phyloP scores from a whole-genome alignment of 1,140 invertebrate species.

The Forficula auricularia region DNA sequence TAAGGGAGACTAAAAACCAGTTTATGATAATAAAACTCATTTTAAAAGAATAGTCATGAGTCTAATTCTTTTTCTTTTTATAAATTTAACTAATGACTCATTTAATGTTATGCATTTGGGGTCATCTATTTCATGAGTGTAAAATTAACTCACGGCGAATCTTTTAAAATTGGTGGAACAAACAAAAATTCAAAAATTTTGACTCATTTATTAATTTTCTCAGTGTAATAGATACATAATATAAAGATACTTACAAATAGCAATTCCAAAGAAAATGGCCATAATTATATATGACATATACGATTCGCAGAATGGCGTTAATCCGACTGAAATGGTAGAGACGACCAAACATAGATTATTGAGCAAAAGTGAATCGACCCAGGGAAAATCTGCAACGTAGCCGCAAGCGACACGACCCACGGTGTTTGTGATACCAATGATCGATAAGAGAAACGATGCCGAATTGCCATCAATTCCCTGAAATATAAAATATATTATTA shows the following conservation, averaged over 20 bases:
- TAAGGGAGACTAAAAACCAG: neutral
- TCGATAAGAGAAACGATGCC: constrained; percentile 38
- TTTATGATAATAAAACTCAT: neutral
- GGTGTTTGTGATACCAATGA: constrained; percentile 50
- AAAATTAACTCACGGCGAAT: too few relatives aligned
- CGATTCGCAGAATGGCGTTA: constrained; percentile 65
- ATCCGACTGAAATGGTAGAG: constrained; percentile 66
- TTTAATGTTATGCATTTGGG: too few relatives aligned
- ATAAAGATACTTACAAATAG: constrained; percentile 71
- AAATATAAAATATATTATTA: constrained; percentile 1
- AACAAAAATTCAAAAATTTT: constrained; percentile 7
- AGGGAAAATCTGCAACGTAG: constrained; percentile 52
- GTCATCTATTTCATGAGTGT: too few relatives aligned
- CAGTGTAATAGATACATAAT: too few relatives aligned
- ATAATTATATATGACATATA: constrained; percentile 63
- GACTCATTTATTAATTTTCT: too few relatives aligned
- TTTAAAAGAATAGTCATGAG: neutral
- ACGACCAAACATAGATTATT: constrained; percentile 88
- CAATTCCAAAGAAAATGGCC: constrained; percentile 84
- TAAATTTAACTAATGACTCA: too few relatives aligned
- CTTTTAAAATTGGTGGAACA: too few relatives aligned
- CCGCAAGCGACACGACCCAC: constrained; percentile 31
- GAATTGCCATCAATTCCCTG: constrained; percentile 7
- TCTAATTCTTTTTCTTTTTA: neutral
- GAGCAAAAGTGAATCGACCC: constrained; percentile 76